A percentile compares a stretch with the other conserved stretches of the same genome.
Conservation (phyloP, 2,797 vertebrate species). For the Heterohyrax brucei region DNA sequence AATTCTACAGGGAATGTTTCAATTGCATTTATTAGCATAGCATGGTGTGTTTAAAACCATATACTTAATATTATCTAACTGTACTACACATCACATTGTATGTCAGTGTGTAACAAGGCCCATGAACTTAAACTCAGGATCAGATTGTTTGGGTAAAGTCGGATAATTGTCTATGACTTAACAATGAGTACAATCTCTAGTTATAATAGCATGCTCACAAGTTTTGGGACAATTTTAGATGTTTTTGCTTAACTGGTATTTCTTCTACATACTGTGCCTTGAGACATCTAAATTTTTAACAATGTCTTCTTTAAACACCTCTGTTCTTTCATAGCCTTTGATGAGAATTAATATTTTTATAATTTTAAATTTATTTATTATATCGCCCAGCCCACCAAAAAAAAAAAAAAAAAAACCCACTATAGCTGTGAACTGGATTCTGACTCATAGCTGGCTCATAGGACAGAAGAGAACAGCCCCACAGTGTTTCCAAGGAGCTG, state of each 20-base stretch:
- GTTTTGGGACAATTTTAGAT: background rate
- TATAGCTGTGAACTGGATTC: too few relatives aligned
- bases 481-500: too few relatives aligned
- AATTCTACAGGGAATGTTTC: background rate
- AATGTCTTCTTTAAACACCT: background rate
- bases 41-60: background rate
- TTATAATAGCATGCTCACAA: background rate
- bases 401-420: too few relatives aligned
- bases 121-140: background rate
- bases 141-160: background rate
- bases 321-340: slow-evolving; percentile 1
- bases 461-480: too few relatives aligned
- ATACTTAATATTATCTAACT: background rate
- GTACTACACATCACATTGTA: background rate
- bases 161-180: background rate
- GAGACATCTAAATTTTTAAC: slow-evolving; percentile 36
- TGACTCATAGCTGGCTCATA: too few relatives aligned
- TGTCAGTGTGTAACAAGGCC: background rate
- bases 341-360: background rate
- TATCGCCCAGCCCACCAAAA: background rate
- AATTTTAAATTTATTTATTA: slow-evolving; percentile 55
- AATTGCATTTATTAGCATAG: background rate
- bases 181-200: background rate
- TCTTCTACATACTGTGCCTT: background rate
- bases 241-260: background rate